Evolutionary conservation across 2,797 vertebrate species (phyloP).

Genomic region (Phrynocephalus guinanensis): DNA sequence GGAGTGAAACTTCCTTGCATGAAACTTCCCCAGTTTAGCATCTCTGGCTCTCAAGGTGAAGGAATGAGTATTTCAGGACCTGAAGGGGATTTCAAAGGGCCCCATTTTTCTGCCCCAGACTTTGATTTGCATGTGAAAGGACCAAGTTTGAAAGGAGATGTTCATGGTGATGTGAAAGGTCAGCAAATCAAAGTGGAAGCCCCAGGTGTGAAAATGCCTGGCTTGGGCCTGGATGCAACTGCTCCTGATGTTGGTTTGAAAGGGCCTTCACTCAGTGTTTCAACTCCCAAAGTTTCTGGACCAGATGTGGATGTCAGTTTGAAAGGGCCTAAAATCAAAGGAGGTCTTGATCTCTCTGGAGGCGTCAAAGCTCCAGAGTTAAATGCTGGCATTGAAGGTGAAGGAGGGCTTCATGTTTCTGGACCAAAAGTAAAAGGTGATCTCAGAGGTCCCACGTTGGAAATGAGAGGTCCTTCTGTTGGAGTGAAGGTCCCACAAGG

Average conservation of each 20-base stretch:
- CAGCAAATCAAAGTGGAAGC: slow-evolving; percentile 43
- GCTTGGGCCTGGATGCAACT: neutral
- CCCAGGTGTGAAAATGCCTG: neutral
- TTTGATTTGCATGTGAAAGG: slow-evolving; percentile 73
- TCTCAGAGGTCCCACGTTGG: slow-evolving; percentile 31
- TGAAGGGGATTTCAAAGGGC: slow-evolving; percentile 44
- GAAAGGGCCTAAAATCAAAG: slow-evolving; percentile 73
- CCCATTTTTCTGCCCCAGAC: neutral
- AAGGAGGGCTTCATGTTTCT: slow-evolving; percentile 52
- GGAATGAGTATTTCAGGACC: slow-evolving; percentile 60
- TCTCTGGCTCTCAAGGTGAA: slow-evolving; percentile 23
- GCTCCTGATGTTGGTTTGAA: slow-evolving; percentile 46
- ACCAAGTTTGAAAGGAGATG: slow-evolving; percentile 62
- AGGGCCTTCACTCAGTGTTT: slow-evolving; percentile 46
- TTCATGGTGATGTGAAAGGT: slow-evolving; percentile 30
- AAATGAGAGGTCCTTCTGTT: slow-evolving; percentile 41
- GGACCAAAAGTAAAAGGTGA: slow-evolving; percentile 68
- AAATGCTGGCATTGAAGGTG: slow-evolving; percentile 38
- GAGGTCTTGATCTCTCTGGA: slow-evolving; percentile 55
- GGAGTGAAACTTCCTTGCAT: slow-evolving; percentile 76
- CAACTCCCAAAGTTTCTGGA: slow-evolving; percentile 36
- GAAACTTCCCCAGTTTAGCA: slow-evolving; percentile 76
- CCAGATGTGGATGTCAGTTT: slow-evolving; percentile 65
- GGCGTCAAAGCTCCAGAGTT: slow-evolving; percentile 53
- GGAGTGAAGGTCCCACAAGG: slow-evolving; percentile 36